Evolutionary conservation across 2,797 vertebrate genomes (phyloP), one percentile per base, ranked within the genome.

Genomic region (Anabas testudineus): DNA sequence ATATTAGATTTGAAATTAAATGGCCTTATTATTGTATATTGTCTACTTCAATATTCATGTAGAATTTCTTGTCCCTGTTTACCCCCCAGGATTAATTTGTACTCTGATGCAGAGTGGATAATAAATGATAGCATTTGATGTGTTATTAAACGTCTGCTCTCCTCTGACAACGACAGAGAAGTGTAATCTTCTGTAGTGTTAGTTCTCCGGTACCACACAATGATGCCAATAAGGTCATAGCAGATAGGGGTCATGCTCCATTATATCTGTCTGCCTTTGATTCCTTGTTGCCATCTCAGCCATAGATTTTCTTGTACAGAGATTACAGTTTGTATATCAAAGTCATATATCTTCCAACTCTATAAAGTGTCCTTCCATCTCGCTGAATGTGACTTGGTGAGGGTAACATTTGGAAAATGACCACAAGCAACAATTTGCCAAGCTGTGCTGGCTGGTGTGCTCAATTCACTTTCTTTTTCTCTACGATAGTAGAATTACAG

Each of bases 401-500:
- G 81, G 88, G 68, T 76, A 73, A 80, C 83, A 86, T 88, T 89
- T 88, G 70, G 83, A 92, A 87, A 91, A 88, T 87, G 82, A 85
- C 85, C 82, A 83, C 82, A 65, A 88, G 84, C 83, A 85, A 84
- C 82, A 73, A 91, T 92, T 87, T 90, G 81, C 91, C 88, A 91
- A 72, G 73, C 83, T 45, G 71, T 67, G 60, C 80, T 61, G 74
- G 87, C 74, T 73, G 76, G 69, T 79, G 79, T 74, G 83, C 85
- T 89, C 87, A 75, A 88, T 92, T 85, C 73, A 80, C 87, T 89
- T 88, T 87, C 79, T 83, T 84, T 83, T 87, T 82, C 81, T 83
- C 88, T 82, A 83, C 80, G 64, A 89, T 83, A 63, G 89, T 88
- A 87, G 82, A 90, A 91, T 92, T 85, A 87, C 85, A 91, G 90